Evolutionary conservation across 2,113 vertebrate species (phyloP).

Genomic region (Aythya baeri): DNA sequence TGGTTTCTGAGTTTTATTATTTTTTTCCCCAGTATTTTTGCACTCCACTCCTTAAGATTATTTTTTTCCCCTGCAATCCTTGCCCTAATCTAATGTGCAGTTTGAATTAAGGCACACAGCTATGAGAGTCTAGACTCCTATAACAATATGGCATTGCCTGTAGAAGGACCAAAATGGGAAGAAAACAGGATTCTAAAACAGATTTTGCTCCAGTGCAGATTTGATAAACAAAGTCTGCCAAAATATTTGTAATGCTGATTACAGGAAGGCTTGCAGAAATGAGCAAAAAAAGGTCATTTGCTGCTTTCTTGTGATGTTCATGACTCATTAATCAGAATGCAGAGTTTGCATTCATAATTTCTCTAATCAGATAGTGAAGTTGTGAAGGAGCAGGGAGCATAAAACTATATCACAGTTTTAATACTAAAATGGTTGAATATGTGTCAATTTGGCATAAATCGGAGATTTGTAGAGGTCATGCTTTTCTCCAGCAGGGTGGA

Average conservation of each 20-base stretch:
- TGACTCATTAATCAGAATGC: constrained; percentile 33
- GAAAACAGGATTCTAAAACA: neutral
- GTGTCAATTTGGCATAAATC: neutral
- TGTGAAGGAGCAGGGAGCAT: neutral
- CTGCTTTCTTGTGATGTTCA: neutral
- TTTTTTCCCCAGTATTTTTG: neutral
- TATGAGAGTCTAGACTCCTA: neutral
- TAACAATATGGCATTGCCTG: neutral
- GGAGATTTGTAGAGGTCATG: neutral
- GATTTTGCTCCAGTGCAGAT: neutral
- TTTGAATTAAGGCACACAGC: neutral
- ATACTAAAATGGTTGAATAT: neutral
- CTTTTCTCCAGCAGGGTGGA: neutral
- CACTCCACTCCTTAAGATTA: neutral
- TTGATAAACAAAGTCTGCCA: constrained; percentile 6
- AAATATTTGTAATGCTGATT: constrained; percentile 33
- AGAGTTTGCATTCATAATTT: constrained; percentile 29
- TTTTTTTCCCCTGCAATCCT: neutral
- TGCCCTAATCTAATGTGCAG: neutral
- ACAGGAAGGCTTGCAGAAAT: constrained; percentile 25
- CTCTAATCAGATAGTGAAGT: neutral
- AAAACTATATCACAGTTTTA: neutral
- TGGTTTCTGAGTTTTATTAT: neutral
- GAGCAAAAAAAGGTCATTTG: neutral
- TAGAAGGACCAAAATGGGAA: neutral